These are phyloP conservation scores for Eristalinus sepulchralis DNA, from an alignment of 2,888 invertebrate species.

Conservation along the genomic window DNA sequence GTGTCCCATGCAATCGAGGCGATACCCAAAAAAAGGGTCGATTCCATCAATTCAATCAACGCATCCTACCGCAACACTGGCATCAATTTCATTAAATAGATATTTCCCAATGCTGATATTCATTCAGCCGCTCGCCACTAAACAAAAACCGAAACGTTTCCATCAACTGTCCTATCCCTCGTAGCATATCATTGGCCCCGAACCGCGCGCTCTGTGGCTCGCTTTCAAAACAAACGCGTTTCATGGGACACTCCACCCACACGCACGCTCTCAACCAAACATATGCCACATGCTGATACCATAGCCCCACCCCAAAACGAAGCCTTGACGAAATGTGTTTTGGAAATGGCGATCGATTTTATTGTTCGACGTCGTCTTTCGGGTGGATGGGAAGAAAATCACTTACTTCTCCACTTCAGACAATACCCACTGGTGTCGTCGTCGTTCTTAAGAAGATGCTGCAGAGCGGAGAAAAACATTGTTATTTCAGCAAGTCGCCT, in stretches of 20 bases:
- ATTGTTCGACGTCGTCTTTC: slow-evolving; percentile 19
- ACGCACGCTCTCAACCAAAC: neutral
- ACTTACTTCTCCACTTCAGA: slow-evolving; percentile 62
- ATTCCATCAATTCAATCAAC: neutral
- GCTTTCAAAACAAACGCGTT: slow-evolving; percentile 35
- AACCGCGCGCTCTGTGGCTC: neutral
- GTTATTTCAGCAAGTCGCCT: slow-evolving; percentile 62
- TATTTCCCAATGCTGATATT: slow-evolving; percentile 29
- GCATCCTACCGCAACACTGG: neutral
- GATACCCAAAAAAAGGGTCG: neutral
- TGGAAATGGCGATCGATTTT: slow-evolving; percentile 68
- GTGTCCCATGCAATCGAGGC: neutral
- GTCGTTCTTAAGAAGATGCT: neutral
- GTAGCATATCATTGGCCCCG: slow-evolving; percentile 5
- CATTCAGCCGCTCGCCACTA: neutral
- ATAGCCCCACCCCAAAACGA: slow-evolving; percentile 8
- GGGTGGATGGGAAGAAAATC: slow-evolving; percentile 55
- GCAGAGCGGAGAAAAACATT: slow-evolving; percentile 31
- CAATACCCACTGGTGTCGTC: slow-evolving; percentile 46
- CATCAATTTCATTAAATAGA: slow-evolving; percentile 31
- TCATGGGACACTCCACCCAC: neutral
- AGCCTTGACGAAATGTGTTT: slow-evolving; percentile 60
- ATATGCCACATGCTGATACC: slow-evolving; percentile 19
- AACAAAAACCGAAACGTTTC: slow-evolving; percentile 38
- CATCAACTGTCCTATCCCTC: slow-evolving; percentile 33